Evolutionary conservation across 2,888 invertebrate species (phyloP).

Genomic region (Diaperis boleti): DNA sequence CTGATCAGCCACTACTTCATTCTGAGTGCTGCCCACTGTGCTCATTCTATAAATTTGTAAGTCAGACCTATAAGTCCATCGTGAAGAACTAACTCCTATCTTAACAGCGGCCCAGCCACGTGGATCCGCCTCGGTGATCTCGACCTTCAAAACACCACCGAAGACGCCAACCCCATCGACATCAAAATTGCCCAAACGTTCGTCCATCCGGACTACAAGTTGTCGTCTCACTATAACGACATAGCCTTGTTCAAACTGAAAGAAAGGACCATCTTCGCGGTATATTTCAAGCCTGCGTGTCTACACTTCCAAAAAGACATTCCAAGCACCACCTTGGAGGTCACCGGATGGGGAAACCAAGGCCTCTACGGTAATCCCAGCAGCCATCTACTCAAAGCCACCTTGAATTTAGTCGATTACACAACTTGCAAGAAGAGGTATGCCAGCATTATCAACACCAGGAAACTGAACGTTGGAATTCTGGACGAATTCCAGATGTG

Average conservation of each 20-base stretch:
- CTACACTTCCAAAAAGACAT: slow-evolving; percentile 47
- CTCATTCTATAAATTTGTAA: slow-evolving; percentile 66
- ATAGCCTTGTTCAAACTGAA: slow-evolving; percentile 65
- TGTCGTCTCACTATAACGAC: slow-evolving; percentile 64
- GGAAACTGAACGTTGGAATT: slow-evolving; percentile 46
- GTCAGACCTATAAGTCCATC: slow-evolving; percentile 57
- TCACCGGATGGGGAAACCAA: slow-evolving; percentile 65
- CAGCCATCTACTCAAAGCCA: slow-evolving; percentile 64
- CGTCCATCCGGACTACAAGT: slow-evolving; percentile 61
- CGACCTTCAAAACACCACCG: slow-evolving; percentile 45
- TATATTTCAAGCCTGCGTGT: slow-evolving; percentile 64
- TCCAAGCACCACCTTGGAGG: slow-evolving; percentile 52
- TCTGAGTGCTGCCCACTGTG: slow-evolving; percentile 77
- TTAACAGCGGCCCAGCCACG: slow-evolving; percentile 35
- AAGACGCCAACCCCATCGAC: slow-evolving; percentile 59
- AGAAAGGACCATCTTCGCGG: slow-evolving; percentile 58
- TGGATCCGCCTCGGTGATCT: slow-evolving; percentile 45
- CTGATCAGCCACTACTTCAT: slow-evolving; percentile 73
- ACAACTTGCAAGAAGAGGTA: slow-evolving; percentile 36
- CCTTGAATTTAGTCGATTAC: slow-evolving; percentile 40
- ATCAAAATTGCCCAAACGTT: slow-evolving; percentile 52
- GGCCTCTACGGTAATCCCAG: slow-evolving; percentile 47
- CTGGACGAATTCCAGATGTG: slow-evolving; percentile 51
- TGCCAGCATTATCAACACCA: neutral
- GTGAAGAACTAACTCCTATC: slow-evolving; percentile 6